phyloP scores from a whole-genome alignment of 2,113 vertebrate genomes.

The Galemys pyrenaicus region DNA sequence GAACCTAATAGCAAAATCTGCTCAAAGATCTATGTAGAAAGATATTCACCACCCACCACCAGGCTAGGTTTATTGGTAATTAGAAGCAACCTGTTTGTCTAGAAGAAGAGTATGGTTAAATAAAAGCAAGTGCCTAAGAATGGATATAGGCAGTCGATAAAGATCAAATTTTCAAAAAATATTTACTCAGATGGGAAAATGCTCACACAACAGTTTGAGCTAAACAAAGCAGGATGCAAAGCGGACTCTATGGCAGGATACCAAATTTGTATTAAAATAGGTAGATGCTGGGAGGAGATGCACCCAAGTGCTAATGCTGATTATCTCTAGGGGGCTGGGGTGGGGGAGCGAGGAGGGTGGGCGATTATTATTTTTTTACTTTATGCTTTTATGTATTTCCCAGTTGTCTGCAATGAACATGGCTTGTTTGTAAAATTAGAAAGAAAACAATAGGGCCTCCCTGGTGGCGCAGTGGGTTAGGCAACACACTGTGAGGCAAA shows the following conservation, averaged over 20 bases:
- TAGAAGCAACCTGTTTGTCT: neutral
- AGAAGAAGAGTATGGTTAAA: neutral
- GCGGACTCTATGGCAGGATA: neutral
- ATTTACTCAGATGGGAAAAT: neutral
- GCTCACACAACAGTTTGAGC: neutral
- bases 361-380: constrained; percentile 46
- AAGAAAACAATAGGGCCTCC: constrained; percentile 63
- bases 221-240: neutral
- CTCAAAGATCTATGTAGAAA: constrained; percentile 8
- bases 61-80: neutral
- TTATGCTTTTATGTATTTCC: constrained; percentile 59
- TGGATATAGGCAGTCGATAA: neutral
- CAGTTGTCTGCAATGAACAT: constrained; percentile 39
- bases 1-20: neutral
- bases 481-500: too few relatives aligned
- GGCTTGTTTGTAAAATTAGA: constrained; percentile 63
- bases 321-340: constrained; percentile 25
- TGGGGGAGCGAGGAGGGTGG: neutral
- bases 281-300: neutral
- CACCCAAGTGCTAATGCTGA: constrained; percentile 38
- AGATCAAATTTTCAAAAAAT: neutral
- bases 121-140: neutral
- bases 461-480: too few relatives aligned
- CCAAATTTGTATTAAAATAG: neutral
- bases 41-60: neutral